Base-by-base conservation (phyloP, 2,797 vertebrate genomes). In the Aldrovandia affinis region DNA sequence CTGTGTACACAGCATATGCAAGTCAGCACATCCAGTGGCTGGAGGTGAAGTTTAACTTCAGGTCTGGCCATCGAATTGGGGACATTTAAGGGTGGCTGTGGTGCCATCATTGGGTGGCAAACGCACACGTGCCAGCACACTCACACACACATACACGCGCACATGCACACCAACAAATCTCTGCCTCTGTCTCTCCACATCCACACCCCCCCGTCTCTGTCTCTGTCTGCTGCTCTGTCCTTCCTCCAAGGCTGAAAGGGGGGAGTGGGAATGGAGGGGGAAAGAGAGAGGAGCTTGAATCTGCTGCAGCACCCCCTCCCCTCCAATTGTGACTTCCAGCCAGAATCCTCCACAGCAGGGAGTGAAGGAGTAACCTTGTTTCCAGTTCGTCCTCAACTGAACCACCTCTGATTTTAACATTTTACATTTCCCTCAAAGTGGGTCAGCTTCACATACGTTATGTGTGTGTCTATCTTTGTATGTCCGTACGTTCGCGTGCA, bases 231-330 rank as follows among this genome's bases (percentile, higher is more conserved):
- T 78, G n/a, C 75, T 85, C 30, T 88, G 88, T 88, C 88, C 89
- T 89, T 88, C 86, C 89, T 88, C 87, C 87, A 87, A 88, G 89
- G 87, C 89, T 91, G 83, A 90, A 88, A 73, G 81, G 61, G 36
- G 65, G 54, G 57, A 80, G 61, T 50, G 50, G 84, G 83, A 82
- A 83, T 61, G 39, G 36, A 30, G 82, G 52, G 78, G 54, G 25
- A 65, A 87, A 50, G 22, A 83, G 83, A 80, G 82, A 59, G 39
- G 81, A 87, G 85, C 86, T 85, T 81, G 79, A 87, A 57, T 84
- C 28, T 81, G 28, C 54, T 47, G 50, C 63, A 81, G 36, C 28
- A 55, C 82, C 54, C 55, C 50, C 50, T 6, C 77, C 44, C n/a
- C 30, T 22, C 57, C 36, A 6, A 54, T 30, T 68, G 42, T 78